A percentile compares a stretch with the other conserved stretches of the same genome.
Conservation (phyloP, 2,797 vertebrate genomes). For the Hylomyscus alleni region DNA sequence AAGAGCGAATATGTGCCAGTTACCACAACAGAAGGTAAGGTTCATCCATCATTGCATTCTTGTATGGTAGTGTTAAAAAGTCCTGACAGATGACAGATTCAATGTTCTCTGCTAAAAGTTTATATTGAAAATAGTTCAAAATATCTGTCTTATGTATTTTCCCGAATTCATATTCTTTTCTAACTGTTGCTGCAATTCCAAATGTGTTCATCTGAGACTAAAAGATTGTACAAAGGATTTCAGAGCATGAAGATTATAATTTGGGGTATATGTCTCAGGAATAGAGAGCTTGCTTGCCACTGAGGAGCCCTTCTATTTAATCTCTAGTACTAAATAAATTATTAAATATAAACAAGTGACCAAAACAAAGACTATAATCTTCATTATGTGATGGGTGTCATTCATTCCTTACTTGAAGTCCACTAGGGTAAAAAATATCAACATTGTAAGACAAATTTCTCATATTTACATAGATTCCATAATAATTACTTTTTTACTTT, state of each 20-base stretch:
- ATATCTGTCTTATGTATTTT: neutral
- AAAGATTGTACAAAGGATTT: slow-evolving; percentile 29
- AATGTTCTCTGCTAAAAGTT: neutral
- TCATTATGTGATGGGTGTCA: neutral
- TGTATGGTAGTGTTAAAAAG: neutral
- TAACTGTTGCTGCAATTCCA: slow-evolving; percentile 6
- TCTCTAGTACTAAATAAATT: neutral
- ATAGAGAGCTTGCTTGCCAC: no score
- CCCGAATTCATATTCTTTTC: neutral
- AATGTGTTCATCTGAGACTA: neutral
- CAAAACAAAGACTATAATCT: neutral
- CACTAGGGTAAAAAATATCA: neutral
- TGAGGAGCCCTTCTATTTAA: no score
- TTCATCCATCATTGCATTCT: neutral
- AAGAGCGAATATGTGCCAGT: neutral
- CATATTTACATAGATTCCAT: neutral
- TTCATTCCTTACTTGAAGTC: slow-evolving; percentile 20
- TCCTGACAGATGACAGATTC: neutral
- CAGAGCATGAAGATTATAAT: neutral
- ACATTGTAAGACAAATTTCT: neutral
- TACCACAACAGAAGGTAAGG: neutral
- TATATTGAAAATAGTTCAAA: slow-evolving; percentile 14
- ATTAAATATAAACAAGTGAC: neutral
- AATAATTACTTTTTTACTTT: neutral
- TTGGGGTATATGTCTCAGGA: neutral